Conservation (phyloP, 2,113 vertebrate genomes). For the Naja naja region DNA sequence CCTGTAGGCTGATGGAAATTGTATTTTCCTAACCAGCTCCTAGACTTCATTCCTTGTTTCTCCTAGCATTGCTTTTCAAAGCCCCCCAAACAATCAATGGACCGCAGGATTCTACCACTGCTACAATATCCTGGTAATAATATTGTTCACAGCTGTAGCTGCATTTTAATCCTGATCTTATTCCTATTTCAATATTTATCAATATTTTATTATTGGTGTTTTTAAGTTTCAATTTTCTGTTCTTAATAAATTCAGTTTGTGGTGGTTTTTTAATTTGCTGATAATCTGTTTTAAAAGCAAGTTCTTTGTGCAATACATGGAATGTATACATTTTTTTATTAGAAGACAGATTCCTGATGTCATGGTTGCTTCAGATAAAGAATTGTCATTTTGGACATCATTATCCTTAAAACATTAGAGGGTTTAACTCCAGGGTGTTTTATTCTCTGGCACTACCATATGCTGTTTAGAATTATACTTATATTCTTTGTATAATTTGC, state of each 20-base stretch:
- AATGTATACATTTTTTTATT: background rate
- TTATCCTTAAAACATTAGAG: rapidly evolving
- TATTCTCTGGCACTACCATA: rapidly evolving
- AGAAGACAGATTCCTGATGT: background rate
- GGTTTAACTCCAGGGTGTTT: rapidly evolving
- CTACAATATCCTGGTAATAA: slow-evolving; percentile 28
- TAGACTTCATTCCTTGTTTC: background rate
- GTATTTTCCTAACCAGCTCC: too few relatives aligned
- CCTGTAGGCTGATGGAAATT: too few relatives aligned
- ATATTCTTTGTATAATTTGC: background rate
- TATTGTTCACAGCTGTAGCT: slow-evolving; percentile 6
- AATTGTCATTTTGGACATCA: rapidly evolving
- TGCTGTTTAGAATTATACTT: slow-evolving; percentile 11
- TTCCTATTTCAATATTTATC: background rate
- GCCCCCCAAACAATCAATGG: background rate
- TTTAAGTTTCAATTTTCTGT: too few relatives aligned
- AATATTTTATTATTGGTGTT: background rate
- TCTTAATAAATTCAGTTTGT: slow-evolving; percentile 25
- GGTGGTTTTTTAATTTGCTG: background rate
- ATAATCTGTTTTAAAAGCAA: background rate
- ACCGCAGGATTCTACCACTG: background rate
- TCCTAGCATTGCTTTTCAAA: background rate
- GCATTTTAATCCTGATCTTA: background rate
- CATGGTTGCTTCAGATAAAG: rapidly evolving
- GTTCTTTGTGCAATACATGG: background rate